Conservation (phyloP, 2,797 vertebrate species). For the Helicolenus hilgendorfi region DNA sequence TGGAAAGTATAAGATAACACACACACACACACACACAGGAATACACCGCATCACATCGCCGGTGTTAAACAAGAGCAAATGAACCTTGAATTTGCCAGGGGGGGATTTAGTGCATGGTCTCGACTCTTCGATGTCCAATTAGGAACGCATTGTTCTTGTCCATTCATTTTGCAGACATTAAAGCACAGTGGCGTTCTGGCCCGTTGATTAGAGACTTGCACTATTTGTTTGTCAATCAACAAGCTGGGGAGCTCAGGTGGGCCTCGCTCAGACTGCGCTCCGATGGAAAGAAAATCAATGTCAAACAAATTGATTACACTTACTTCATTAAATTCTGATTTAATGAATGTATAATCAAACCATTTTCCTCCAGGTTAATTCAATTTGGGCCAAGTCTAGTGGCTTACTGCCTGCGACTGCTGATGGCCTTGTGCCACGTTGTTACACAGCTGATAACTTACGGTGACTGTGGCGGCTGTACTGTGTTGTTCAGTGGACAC, state of each 20-base stretch:
- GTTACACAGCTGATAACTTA: neutral
- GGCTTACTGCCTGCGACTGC: neutral
- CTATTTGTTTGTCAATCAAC: constrained; percentile 21
- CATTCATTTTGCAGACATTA: neutral
- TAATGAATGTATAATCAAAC: constrained; percentile 48
- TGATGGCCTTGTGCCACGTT: neutral
- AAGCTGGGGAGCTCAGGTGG: neutral
- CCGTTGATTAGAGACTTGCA: neutral
- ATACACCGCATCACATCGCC: neutral
- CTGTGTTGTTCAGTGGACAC: neutral
- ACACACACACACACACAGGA: neutral
- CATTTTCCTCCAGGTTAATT: constrained; percentile 39
- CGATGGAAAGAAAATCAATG: constrained; percentile 25
- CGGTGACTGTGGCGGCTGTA: neutral
- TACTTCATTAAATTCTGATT: constrained; percentile 41
- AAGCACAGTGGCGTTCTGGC: neutral
- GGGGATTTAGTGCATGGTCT: neutral
- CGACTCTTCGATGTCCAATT: constrained; percentile 25
- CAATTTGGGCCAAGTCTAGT: neutral
- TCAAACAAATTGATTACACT: constrained; percentile 45
- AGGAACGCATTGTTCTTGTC: neutral
- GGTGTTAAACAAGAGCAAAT: constrained; percentile 42
- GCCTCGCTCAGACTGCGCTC: neutral
- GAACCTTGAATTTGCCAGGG: constrained; percentile 22
- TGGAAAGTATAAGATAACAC: neutral